phyloP scores from a whole-genome alignment of 2,113 vertebrate genomes.

The Labrus mixtus region DNA sequence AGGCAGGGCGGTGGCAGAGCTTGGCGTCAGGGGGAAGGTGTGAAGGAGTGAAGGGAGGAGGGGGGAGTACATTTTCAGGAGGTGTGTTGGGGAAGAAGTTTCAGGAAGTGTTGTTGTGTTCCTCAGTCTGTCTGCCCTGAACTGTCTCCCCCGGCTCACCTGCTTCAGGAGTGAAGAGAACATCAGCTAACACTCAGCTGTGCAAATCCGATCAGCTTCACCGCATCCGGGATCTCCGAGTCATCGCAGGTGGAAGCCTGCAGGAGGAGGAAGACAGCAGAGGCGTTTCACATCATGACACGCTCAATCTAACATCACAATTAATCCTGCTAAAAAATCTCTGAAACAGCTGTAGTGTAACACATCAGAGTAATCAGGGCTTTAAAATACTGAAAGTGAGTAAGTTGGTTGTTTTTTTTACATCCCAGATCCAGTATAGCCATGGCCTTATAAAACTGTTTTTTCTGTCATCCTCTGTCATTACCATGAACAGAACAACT shows the following conservation, averaged over 20 bases:
- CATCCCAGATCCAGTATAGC: not conserved
- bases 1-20: constrained; percentile 35
- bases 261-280: constrained; percentile 41
- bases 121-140: constrained; percentile 83
- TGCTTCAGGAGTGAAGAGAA: constrained; percentile 72
- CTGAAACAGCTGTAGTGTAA: not conserved
- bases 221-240: constrained; percentile 94
- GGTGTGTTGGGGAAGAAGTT: constrained; percentile 23
- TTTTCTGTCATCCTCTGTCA: not conserved
- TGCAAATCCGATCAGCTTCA: constrained; percentile 98
- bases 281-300: not conserved
- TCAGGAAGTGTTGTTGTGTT: constrained; percentile 68
- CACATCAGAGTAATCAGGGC: not conserved
- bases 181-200: constrained; percentile 97
- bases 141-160: constrained; percentile 83
- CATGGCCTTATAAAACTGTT: not conserved
- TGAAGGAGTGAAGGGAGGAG: constrained; percentile 68
- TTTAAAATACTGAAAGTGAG: constrained; percentile 4
- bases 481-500: too few species aligned
- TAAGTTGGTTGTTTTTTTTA: not conserved
- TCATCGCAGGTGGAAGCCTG: constrained; percentile 95
- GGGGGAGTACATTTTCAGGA: constrained; percentile 52
- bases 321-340: constrained; percentile 27
- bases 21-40: constrained; percentile 37
- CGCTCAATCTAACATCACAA: constrained; percentile 1